Evolutionary conservation across 1,140 invertebrate genomes (phyloP).

Genomic region (Phortica variegata): DNA sequence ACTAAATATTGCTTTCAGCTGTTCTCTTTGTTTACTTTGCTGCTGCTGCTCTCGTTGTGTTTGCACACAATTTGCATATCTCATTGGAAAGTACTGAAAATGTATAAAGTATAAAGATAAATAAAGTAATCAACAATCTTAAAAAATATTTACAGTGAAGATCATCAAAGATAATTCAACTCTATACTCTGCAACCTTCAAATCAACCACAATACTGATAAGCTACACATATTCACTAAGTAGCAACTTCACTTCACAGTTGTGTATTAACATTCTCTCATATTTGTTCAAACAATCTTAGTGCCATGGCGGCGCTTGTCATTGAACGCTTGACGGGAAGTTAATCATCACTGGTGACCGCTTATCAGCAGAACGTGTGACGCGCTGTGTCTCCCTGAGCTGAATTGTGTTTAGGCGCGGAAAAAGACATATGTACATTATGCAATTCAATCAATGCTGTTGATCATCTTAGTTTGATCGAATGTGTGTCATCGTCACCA

Average conservation of each 20-base stretch:
- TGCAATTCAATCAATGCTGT: neutral
- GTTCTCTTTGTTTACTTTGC: conserved; percentile 21
- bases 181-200: too few species aligned
- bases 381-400: neutral
- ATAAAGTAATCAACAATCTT: neutral
- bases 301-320: conserved; percentile 1
- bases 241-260: neutral
- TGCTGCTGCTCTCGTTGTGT: conserved; percentile 24
- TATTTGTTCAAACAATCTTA: neutral
- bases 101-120: neutral
- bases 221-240: neutral
- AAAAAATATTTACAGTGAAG: conserved; percentile 7
- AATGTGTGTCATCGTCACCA: too few species aligned
- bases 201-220: neutral
- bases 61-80: conserved; percentile 38
- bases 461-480: conserved; percentile 1
- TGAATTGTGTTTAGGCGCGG: conserved; percentile 1
- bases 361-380: too few species aligned
- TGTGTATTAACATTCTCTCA: neutral
- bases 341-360: too few species aligned
- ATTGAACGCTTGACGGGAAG: too few species aligned
- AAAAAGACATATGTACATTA: neutral
- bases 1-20: too few species aligned
- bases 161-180: conserved; percentile 12
- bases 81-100: conserved; percentile 27